Evolutionary conservation across 2,888 invertebrate genomes (phyloP).

Genomic region (Lepidocyrtoides sp.): DNA sequence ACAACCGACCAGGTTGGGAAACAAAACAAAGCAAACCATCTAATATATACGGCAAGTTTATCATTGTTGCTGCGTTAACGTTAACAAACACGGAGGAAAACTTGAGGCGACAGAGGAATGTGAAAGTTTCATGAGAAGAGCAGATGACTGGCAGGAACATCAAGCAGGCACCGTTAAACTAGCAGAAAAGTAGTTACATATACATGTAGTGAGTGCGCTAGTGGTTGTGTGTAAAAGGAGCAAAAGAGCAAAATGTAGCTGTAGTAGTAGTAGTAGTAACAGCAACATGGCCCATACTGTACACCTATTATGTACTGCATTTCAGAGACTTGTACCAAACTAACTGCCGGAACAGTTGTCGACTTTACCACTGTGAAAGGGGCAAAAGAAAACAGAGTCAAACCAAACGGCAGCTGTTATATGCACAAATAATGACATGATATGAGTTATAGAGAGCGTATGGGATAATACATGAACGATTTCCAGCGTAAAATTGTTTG

Average conservation of each 20-base stretch:
- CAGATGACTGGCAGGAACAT: conserved; percentile 77
- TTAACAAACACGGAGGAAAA: conserved; percentile 72
- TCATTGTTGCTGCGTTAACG: conserved; percentile 51
- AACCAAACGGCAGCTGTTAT: conserved; percentile 61
- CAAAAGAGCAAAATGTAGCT: conserved; percentile 32
- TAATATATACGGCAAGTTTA: conserved; percentile 54
- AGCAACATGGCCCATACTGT: background rate
- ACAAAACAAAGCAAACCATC: conserved; percentile 54
- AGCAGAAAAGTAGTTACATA: conserved; percentile 50
- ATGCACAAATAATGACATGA: conserved; percentile 44
- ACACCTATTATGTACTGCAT: conserved; percentile 7
- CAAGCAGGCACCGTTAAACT: conserved; percentile 26
- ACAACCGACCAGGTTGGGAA: conserved; percentile 62
- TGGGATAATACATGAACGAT: background rate
- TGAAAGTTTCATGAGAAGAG: conserved; percentile 77
- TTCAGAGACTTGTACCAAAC: conserved; percentile 21
- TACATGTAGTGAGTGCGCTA: background rate
- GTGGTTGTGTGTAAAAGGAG: background rate
- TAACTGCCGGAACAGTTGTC: conserved; percentile 75
- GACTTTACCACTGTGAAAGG: conserved; percentile 29
- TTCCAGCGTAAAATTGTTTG: background rate
- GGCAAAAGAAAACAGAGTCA: conserved; percentile 53
- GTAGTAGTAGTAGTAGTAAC: background rate
- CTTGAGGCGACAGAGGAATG: conserved; percentile 77
- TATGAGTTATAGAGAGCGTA: background rate